These are phyloP conservation scores for Tenualosa ilisha DNA, from an alignment of 2,797 vertebrate species.

Conservation along the genomic window DNA sequence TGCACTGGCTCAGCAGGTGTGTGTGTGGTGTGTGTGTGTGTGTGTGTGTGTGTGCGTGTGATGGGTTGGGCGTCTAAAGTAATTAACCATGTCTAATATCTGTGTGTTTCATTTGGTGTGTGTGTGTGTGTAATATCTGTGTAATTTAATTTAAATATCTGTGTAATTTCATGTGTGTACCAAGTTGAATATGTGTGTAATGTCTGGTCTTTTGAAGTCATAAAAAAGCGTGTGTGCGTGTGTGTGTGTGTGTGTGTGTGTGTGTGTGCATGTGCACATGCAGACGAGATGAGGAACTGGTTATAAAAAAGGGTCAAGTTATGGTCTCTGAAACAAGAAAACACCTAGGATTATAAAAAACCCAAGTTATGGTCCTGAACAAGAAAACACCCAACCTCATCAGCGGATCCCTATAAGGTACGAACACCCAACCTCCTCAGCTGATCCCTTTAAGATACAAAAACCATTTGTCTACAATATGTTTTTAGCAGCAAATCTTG, in stretches of 20 bases:
- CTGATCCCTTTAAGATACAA: no score
- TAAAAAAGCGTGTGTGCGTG: background rate
- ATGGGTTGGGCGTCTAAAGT: background rate
- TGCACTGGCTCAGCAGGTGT: conserved; percentile 79
- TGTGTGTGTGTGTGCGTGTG: conserved; percentile 14
- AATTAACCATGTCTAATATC: background rate
- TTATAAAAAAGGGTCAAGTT: background rate
- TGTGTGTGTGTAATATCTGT: background rate
- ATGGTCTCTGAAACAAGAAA: background rate
- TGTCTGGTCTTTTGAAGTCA: background rate
- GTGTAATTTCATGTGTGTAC: background rate
- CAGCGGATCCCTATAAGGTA: no score
- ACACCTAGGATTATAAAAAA: background rate
- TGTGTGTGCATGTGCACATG: background rate
- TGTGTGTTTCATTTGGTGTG: background rate
- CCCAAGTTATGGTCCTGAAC: background rate
- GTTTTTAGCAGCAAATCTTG: no score
- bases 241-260: background rate
- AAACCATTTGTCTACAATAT: no score
- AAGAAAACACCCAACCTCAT: background rate
- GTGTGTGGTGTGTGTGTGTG: conserved; percentile 15
- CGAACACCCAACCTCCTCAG: no score
- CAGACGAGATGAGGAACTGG: conserved; percentile 8
- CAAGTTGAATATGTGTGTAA: no score
- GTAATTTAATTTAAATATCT: background rate